phyloP scores from a whole-genome alignment of 2,113 vertebrate genomes.

The Pygathrix nemaeus region DNA sequence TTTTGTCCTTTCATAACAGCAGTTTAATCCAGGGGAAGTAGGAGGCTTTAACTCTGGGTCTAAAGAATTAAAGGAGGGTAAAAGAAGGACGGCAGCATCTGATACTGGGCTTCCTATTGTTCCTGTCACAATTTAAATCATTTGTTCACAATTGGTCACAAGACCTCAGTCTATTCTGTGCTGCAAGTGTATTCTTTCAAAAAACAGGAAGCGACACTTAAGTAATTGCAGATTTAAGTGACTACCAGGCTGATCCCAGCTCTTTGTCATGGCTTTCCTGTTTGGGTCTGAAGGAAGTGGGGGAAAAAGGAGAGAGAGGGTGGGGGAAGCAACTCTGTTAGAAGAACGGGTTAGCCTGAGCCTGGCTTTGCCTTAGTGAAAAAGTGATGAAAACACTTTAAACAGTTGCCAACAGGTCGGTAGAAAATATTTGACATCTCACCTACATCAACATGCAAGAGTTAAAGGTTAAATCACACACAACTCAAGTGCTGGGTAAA shows the following conservation, averaged over 20 bases:
- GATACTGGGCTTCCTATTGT: conserved; percentile 3
- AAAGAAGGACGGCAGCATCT: neutral
- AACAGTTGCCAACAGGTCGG: conserved; percentile 75
- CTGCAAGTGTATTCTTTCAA: conserved; percentile 64
- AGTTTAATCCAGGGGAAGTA: neutral
- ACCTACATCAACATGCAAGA: conserved; percentile 82
- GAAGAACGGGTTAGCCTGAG: neutral
- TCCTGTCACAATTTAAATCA: neutral
- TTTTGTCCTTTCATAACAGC: neutral
- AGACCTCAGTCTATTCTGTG: conserved; percentile 7
- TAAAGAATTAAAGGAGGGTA: neutral
- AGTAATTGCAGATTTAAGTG: conserved; percentile 81
- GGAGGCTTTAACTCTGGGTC: neutral
- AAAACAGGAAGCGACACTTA: conserved; percentile 85
- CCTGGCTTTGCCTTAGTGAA: conserved; percentile 50
- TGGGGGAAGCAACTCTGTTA: conserved; percentile 42
- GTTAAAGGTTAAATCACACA: conserved; percentile 88
- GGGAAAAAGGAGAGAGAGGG: conserved; percentile 45
- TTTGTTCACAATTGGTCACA: conserved; percentile 15
- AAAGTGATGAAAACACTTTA: conserved; percentile 77
- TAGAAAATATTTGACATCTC: conserved; percentile 87
- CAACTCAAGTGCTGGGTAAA: conserved; percentile 77
- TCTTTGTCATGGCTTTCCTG: conserved; percentile 85
- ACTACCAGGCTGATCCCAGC: conserved; percentile 63
- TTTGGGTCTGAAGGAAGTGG: conserved; percentile 81